A percentile compares a stretch with the other conserved stretches of the same genome.
Evolutionary conservation across 2,888 invertebrate genomes (phyloP).

Genomic region (Anthrax anthrax): DNA sequence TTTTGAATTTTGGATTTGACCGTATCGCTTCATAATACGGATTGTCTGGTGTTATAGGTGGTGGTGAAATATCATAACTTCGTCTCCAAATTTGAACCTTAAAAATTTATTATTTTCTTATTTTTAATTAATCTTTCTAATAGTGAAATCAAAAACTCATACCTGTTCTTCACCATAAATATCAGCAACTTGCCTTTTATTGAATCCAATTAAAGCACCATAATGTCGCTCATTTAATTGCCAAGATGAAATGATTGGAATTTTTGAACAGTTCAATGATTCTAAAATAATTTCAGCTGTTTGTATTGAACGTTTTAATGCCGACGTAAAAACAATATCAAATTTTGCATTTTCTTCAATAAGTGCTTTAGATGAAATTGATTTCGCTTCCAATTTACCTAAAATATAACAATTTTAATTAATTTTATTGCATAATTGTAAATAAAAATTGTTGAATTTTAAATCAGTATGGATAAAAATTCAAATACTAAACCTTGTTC

Average conservation of each 20-base stretch:
- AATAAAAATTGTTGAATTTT: neutral
- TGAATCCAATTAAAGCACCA: slow-evolving; percentile 70
- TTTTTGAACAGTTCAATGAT: slow-evolving; percentile 48
- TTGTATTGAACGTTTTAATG: slow-evolving; percentile 60
- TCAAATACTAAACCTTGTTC: slow-evolving; percentile 42
- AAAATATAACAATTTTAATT: neutral
- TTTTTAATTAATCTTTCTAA: too few species aligned
- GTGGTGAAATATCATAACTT: slow-evolving; percentile 69
- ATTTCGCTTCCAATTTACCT: slow-evolving; percentile 20
- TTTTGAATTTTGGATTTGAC: slow-evolving; percentile 58
- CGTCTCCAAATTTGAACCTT: slow-evolving; percentile 75
- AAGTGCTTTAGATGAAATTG: slow-evolving; percentile 48
- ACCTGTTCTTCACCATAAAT: slow-evolving; percentile 75
- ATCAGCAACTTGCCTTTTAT: slow-evolving; percentile 71
- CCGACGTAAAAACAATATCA: slow-evolving; percentile 69
- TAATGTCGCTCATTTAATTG: slow-evolving; percentile 78
- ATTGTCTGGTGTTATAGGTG: slow-evolving; percentile 62
- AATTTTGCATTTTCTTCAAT: slow-evolving; percentile 55
- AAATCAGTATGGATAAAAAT: neutral
- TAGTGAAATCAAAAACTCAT: neutral
- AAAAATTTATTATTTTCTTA: neutral
- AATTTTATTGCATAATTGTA: neutral
- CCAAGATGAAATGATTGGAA: slow-evolving; percentile 63
- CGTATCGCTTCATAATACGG: slow-evolving; percentile 60
- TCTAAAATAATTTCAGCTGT: slow-evolving; percentile 54